These are phyloP conservation scores for Amphiura filiformis DNA, from an alignment of 35 echinoderm and acorn worm species.

Conservation along the genomic window DNA sequence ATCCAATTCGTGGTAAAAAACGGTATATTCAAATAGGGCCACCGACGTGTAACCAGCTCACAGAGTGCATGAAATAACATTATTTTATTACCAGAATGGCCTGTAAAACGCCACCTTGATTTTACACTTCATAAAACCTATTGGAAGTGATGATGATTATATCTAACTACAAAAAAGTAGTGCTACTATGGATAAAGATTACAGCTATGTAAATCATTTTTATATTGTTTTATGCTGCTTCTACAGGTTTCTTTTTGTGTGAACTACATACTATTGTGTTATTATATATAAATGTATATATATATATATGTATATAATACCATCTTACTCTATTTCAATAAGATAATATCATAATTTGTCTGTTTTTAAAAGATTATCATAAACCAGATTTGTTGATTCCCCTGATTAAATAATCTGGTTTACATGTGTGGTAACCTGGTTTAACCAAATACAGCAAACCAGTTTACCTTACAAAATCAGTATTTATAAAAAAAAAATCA, in stretches of 20 bases:
- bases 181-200: not conserved
- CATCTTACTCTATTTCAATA: not conserved
- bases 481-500: not conserved
- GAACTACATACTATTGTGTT: not conserved
- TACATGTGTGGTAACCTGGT: not conserved
- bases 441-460: not conserved
- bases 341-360: not conserved
- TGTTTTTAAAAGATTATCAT: not conserved
- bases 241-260: not conserved
- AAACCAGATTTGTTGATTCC: not conserved
- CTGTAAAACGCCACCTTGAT: not conserved
- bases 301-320: conserved; percentile 2
- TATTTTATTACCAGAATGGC: not conserved
- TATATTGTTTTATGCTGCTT: not conserved
- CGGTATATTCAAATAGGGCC: conserved; percentile 4
- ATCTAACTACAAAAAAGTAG: not conserved
- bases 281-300: conserved; percentile 14
- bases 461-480: conserved; percentile 7
- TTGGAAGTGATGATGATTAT: not conserved
- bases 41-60: not conserved
- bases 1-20: not conserved
- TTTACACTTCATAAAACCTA: not conserved
- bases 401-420: conserved; percentile 1
- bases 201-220: not conserved
- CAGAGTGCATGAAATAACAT: not conserved